phyloP scores from a whole-genome alignment of 2,888 invertebrate genomes.

The Stramonita haemastoma region DNA sequence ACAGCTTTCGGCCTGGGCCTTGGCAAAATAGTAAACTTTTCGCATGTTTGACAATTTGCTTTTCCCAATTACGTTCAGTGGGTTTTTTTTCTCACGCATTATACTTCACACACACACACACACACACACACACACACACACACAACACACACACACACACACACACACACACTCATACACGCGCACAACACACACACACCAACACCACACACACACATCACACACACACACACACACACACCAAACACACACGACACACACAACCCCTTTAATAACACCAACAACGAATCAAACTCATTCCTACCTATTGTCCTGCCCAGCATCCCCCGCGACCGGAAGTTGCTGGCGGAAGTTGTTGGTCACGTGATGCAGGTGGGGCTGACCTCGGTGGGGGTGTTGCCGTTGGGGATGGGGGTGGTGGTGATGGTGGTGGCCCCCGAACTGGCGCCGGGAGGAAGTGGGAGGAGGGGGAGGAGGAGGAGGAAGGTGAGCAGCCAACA shows the following conservation, averaged over 20 bases:
- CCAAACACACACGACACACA: neutral
- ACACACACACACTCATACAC: neutral
- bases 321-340: neutral
- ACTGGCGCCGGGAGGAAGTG: neutral
- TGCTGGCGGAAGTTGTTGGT: neutral
- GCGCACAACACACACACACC: neutral
- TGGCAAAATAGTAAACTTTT: no score
- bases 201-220: neutral
- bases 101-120: neutral
- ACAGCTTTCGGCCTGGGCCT: no score
- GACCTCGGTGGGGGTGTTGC: neutral
- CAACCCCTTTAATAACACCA: neutral
- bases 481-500: constrained; percentile 33
- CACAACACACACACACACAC: neutral
- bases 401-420: neutral
- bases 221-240: neutral
- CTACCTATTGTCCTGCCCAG: constrained; percentile 6
- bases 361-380: neutral
- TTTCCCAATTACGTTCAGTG: neutral
- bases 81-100: neutral
- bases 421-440: neutral
- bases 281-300: neutral
- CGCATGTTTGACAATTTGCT: no score
- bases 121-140: neutral
- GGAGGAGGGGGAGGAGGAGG: neutral